Conservation (phyloP, 2,888 invertebrate genomes). For the Scaptomyza polygonia region DNA sequence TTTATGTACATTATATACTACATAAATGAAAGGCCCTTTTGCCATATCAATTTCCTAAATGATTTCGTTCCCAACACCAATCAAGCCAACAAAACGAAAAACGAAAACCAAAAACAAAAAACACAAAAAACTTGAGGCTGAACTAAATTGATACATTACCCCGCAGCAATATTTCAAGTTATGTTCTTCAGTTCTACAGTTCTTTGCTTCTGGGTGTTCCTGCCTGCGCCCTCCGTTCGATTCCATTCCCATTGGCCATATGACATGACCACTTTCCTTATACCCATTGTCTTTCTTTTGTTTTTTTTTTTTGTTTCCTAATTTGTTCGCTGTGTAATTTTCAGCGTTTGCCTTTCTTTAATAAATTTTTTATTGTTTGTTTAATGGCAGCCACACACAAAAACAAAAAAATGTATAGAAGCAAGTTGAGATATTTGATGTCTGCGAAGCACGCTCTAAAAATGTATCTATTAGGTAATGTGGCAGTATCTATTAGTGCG, state of each 20-base stretch:
- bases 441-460: conserved; percentile 66
- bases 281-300: conserved; percentile 45
- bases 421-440: conserved; percentile 56
- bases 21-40: conserved; percentile 18
- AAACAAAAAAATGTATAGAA: conserved; percentile 1
- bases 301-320: conserved; percentile 54
- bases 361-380: conserved; percentile 79
- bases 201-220: conserved; percentile 74
- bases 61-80: conserved; percentile 63
- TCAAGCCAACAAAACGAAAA: conserved; percentile 50
- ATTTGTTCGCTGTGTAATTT: conserved; percentile 74
- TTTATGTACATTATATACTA: conserved; percentile 8
- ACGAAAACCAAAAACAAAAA: neutral
- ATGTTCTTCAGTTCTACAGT: conserved; percentile 10
- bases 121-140: conserved; percentile 20
- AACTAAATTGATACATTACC: conserved; percentile 76
- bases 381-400: conserved; percentile 56
- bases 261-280: conserved; percentile 73
- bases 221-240: conserved; percentile 54
- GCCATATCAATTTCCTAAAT: conserved; percentile 74
- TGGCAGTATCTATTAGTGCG: conserved; percentile 64
- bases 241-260: conserved; percentile 60
- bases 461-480: conserved; percentile 72
- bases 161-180: conserved; percentile 61
- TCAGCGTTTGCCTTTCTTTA: conserved; percentile 67